A percentile compares a stretch with the other conserved stretches of the same genome.
phyloP scores from a whole-genome alignment of 1,140 invertebrate genomes.

The Lordiphosa collinella region DNA sequence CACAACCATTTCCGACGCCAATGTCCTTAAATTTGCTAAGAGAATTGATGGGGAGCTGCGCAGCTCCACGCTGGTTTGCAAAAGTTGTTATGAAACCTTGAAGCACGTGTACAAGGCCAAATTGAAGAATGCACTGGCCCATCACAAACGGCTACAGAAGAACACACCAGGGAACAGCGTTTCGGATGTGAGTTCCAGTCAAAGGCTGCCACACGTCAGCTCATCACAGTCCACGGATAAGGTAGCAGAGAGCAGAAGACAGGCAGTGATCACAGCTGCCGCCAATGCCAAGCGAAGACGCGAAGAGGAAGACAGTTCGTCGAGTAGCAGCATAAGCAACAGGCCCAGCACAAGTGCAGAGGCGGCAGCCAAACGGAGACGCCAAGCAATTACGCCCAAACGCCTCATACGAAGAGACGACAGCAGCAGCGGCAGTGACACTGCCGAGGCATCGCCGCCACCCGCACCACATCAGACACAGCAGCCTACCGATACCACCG shows the following conservation, averaged over 20 bases:
- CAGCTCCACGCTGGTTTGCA: conserved; percentile 13
- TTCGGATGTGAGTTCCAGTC: conserved; percentile 41
- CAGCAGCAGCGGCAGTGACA: not conserved
- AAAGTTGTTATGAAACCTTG: conserved; percentile 11
- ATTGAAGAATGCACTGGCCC: not conserved
- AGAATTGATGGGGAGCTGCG: conserved; percentile 21
- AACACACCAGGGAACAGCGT: not conserved
- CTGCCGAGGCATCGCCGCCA: too few relatives aligned
- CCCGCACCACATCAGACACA: not conserved
- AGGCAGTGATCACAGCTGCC: not conserved
- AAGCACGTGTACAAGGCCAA: conserved; percentile 20
- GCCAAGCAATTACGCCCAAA: not conserved
- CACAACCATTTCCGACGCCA: conserved; percentile 12
- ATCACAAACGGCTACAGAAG: not conserved
- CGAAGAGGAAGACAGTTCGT: not conserved
- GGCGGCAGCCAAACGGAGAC: not conserved
- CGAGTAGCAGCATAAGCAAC: not conserved
- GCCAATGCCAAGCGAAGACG: not conserved
- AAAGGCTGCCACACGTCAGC: not conserved
- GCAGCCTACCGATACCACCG: not conserved
- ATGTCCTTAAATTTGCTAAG: conserved; percentile 20
- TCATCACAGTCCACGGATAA: not conserved
- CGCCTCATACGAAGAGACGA: too few relatives aligned
- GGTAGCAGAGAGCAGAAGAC: not conserved
- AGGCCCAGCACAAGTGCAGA: not conserved